A percentile compares a stretch with the other conserved stretches of the same genome.
Evolutionary conservation across 2,797 vertebrate genomes (phyloP).

Genomic region (Pangasius krempfi): DNA sequence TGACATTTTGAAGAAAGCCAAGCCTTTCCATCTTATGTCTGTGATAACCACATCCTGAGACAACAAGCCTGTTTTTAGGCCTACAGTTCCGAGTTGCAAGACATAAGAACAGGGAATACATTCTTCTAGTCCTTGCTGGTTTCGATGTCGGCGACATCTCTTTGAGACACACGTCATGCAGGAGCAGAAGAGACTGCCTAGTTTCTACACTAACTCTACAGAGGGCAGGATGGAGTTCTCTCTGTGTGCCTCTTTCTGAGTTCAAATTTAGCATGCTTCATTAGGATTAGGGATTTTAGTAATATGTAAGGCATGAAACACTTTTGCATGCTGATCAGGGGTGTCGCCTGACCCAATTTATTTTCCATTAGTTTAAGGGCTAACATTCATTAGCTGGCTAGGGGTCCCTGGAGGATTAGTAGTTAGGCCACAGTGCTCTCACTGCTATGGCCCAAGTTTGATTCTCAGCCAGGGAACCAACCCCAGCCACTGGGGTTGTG

Average conservation of each 20-base stretch:
- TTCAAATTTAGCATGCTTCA: not conserved
- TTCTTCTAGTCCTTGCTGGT: not conserved
- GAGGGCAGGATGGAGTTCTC: slow-evolving; percentile 33
- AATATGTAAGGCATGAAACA: not conserved
- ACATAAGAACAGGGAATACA: slow-evolving; percentile 1
- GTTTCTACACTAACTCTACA: not conserved
- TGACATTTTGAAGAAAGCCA: slow-evolving; percentile 31
- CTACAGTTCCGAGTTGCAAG: slow-evolving; percentile 1
- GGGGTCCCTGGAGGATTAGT: too few relatives aligned
- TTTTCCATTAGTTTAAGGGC: not conserved
- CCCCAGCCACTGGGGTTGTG: too few relatives aligned
- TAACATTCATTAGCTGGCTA: not conserved
- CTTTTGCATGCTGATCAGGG: not conserved
- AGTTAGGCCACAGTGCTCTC: too few relatives aligned
- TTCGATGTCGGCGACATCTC: slow-evolving; percentile 18
- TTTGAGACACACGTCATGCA: slow-evolving; percentile 23
- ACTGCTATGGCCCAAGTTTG: too few relatives aligned
- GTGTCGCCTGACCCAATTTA: not conserved
- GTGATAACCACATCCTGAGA: slow-evolving; percentile 20
- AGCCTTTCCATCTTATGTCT: slow-evolving; percentile 14
- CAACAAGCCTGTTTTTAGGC: slow-evolving; percentile 7
- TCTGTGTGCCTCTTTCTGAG: not conserved
- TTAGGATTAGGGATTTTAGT: slow-evolving; percentile 5
- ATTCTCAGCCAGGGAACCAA: too few relatives aligned
- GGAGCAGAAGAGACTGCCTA: not conserved